Conservation (phyloP, 2,113 vertebrate species). For the Etheostoma cragini region DNA sequence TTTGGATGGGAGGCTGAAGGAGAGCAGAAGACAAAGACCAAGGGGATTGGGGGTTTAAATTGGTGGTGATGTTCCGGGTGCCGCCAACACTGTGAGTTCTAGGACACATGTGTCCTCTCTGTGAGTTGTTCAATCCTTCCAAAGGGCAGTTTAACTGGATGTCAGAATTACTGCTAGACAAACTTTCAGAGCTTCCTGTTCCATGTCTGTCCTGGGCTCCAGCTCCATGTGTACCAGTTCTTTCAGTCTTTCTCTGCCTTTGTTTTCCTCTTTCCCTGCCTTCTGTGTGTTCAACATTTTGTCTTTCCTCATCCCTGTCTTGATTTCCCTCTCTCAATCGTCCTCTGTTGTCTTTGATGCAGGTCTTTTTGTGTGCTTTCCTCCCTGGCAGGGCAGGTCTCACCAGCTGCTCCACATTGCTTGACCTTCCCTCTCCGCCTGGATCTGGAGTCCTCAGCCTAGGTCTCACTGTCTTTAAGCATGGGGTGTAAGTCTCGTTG, state of each 20-base stretch:
- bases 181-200: slow-evolving; percentile 50
- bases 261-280: slow-evolving; percentile 33
- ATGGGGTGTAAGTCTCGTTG: slow-evolving; percentile 81
- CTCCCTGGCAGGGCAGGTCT: slow-evolving; percentile 72
- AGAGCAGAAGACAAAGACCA: slow-evolving; percentile 1
- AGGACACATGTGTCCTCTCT: slow-evolving; percentile 38
- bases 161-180: slow-evolving; percentile 58
- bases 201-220: slow-evolving; percentile 24
- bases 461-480: slow-evolving; percentile 64
- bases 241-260: slow-evolving; percentile 34
- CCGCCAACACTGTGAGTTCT: slow-evolving; percentile 14
- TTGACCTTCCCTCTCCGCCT: slow-evolving; percentile 68
- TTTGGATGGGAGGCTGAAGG: slow-evolving; percentile 18
- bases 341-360: slow-evolving; percentile 78
- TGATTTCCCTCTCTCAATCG: slow-evolving; percentile 45
- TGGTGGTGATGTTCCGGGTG: slow-evolving; percentile 1
- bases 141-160: slow-evolving; percentile 31
- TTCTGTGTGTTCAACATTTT: slow-evolving; percentile 9
- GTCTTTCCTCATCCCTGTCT: slow-evolving; percentile 44
- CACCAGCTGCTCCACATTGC: slow-evolving; percentile 60
- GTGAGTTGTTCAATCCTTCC: slow-evolving; percentile 44
- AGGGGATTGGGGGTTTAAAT: slow-evolving; percentile 9
- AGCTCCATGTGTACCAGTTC: slow-evolving; percentile 22
- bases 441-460: slow-evolving; percentile 43
- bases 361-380: slow-evolving; percentile 82